These are phyloP conservation scores for Ibidorhyncha struthersii DNA, from an alignment of 2,113 vertebrate species.

Conservation along the genomic window DNA sequence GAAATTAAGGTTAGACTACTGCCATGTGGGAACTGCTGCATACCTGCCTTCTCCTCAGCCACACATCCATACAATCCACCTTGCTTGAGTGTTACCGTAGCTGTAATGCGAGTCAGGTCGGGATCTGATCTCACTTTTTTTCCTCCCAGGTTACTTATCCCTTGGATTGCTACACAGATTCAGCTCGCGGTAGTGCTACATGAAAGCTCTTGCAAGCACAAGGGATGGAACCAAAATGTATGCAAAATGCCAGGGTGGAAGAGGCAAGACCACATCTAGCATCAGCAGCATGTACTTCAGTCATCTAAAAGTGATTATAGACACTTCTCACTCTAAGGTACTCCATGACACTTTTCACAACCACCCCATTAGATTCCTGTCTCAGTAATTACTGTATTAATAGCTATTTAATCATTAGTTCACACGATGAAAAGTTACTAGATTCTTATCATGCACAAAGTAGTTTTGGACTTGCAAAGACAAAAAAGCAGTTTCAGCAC, in stretches of 20 bases:
- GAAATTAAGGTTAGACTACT: neutral
- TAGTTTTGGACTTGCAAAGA: neutral
- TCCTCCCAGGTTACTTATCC: neutral
- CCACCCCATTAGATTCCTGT: neutral
- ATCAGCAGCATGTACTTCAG: neutral
- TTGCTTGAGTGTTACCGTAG: neutral
- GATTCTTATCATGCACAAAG: neutral
- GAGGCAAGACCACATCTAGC: neutral
- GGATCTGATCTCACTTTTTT: neutral
- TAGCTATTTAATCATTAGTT: slow-evolving; percentile 13
- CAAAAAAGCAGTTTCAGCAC: neutral
- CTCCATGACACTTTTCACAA: neutral
- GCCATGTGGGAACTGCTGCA: neutral
- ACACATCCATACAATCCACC: neutral
- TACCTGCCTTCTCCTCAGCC: neutral
- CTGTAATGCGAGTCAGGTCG: neutral
- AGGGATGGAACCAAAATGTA: neutral
- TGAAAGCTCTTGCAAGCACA: neutral
- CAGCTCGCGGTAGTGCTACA: neutral
- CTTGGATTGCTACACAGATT: neutral
- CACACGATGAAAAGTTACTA: neutral
- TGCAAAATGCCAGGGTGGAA: neutral
- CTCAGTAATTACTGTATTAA: slow-evolving; percentile 8
- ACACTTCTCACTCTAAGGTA: neutral
- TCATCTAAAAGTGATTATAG: neutral